Evolutionary conservation across 2,888 invertebrate genomes (phyloP).

Genomic region (Camptogramma bilineatum): DNA sequence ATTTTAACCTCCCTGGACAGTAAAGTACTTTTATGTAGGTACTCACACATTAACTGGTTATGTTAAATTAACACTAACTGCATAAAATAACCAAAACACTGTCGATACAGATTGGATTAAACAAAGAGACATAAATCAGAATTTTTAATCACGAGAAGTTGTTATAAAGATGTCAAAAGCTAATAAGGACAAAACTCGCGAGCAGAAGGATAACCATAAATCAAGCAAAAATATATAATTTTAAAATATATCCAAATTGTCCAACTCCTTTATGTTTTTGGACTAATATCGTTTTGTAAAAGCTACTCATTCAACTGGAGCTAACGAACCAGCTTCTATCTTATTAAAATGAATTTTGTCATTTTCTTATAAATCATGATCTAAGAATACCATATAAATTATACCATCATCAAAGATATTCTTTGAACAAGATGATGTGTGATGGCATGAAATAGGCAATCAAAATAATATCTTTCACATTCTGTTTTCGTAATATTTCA

Average conservation of each 20-base stretch:
- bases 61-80: too few species aligned
- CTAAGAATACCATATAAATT: too few species aligned
- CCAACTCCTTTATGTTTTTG: constrained; percentile 12
- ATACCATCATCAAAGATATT: too few species aligned
- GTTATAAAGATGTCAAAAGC: constrained; percentile 20
- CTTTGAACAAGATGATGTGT: constrained; percentile 7
- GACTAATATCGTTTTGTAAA: constrained; percentile 27
- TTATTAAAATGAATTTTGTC: background rate
- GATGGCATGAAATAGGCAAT: constrained; percentile 1
- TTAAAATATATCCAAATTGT: background rate
- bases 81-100: background rate
- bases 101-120: background rate
- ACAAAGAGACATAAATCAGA: constrained; percentile 16
- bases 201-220: constrained; percentile 16
- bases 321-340: constrained; percentile 14
- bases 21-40: background rate
- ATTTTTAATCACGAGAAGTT: constrained; percentile 16
- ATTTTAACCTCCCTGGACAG: too few species aligned
- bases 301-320: constrained; percentile 31
- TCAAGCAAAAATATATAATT: constrained; percentile 3
- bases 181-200: constrained; percentile 11
- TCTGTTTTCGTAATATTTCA: constrained; percentile 15
- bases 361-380: background rate
- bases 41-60: background rate
- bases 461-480: constrained; percentile 13